Percentiles rank a stretch among this genome's conserved stretches.
Conservation (phyloP, 2,797 vertebrate genomes). For the Rhodeus uyekii region DNA sequence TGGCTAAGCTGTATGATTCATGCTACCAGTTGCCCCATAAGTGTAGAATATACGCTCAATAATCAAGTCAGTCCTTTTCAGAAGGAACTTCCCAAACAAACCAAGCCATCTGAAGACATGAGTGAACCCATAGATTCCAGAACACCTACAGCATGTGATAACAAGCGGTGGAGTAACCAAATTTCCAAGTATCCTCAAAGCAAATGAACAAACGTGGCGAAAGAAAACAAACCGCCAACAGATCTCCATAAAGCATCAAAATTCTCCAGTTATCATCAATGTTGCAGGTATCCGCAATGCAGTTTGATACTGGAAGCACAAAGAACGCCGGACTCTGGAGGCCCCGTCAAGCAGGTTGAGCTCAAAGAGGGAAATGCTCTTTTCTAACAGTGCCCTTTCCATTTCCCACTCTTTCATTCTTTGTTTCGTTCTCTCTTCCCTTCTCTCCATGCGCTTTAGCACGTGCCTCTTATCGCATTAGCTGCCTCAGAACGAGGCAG, state of each 20-base stretch:
- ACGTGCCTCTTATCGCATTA: conserved; percentile 58
- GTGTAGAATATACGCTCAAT: not conserved
- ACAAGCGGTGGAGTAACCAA: not conserved
- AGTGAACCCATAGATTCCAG: not conserved
- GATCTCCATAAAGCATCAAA: conserved; percentile 39
- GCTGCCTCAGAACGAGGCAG: conserved; percentile 51
- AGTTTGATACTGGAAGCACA: conserved; percentile 32
- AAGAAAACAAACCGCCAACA: conserved; percentile 8
- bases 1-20: conserved; percentile 44
- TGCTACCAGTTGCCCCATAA: not conserved
- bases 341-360: conserved; percentile 26
- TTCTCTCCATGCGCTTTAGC: conserved; percentile 27
- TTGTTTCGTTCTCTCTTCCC: conserved; percentile 12
- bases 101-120: not conserved
- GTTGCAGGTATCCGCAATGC: conserved; percentile 41
- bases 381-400: conserved; percentile 13
- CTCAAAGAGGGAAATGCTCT: conserved; percentile 14
- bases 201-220: not conserved
- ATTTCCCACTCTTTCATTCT: conserved; percentile 28
- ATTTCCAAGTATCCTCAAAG: not conserved
- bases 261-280: conserved; percentile 45
- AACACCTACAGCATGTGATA: not conserved
- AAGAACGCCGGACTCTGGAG: conserved; percentile 34
- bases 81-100: conserved; percentile 24
- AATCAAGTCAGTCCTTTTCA: conserved; percentile 28